These are phyloP conservation scores for Parnassius mnemosyne DNA, from an alignment of 2,888 invertebrate species.

Conservation along the genomic window DNA sequence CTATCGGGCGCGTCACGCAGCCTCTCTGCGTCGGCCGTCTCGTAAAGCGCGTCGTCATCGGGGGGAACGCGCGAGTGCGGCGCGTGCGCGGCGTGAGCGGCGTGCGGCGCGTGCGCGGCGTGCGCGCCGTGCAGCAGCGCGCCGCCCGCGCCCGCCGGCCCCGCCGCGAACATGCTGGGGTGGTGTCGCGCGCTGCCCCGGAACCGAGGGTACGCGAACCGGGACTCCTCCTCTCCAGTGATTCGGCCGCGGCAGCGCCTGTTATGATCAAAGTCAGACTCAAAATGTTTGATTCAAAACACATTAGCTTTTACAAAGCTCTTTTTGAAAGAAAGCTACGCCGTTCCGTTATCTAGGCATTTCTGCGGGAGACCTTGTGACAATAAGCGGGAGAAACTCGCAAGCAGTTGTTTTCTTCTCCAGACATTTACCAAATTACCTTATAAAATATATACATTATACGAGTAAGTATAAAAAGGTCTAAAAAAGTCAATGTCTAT, in stretches of 20 bases:
- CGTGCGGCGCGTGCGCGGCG: conserved; percentile 69
- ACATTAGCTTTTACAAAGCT: too few species aligned
- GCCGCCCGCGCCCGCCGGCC: conserved; percentile 41
- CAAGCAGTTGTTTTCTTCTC: too few species aligned
- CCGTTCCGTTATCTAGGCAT: too few species aligned
- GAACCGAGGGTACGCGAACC: conserved; percentile 87
- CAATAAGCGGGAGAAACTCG: too few species aligned
- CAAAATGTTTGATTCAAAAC: too few species aligned
- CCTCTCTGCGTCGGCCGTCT: conserved; percentile 89
- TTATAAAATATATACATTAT: too few species aligned
- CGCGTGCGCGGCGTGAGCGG: conserved; percentile 59
- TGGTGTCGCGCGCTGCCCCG: conserved; percentile 66
- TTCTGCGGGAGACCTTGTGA: too few species aligned
- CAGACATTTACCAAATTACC: too few species aligned
- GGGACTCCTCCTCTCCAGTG: conserved; percentile 84
- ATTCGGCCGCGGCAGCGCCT: conserved; percentile 77
- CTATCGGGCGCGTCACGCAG: conserved; percentile 90
- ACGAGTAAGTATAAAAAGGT: too few species aligned
- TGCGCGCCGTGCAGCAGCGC: conserved; percentile 57
- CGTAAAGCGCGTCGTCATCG: conserved; percentile 93
- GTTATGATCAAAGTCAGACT: not conserved
- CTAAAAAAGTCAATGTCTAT: too few species aligned
- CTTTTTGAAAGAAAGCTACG: too few species aligned
- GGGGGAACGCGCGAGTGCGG: conserved; percentile 64
- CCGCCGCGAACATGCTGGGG: conserved; percentile 61